Evolutionary conservation across 2,888 invertebrate genomes (phyloP), one percentile per base, ranked within the genome.

Genomic region (Mesorhabditis sp.): DNA sequence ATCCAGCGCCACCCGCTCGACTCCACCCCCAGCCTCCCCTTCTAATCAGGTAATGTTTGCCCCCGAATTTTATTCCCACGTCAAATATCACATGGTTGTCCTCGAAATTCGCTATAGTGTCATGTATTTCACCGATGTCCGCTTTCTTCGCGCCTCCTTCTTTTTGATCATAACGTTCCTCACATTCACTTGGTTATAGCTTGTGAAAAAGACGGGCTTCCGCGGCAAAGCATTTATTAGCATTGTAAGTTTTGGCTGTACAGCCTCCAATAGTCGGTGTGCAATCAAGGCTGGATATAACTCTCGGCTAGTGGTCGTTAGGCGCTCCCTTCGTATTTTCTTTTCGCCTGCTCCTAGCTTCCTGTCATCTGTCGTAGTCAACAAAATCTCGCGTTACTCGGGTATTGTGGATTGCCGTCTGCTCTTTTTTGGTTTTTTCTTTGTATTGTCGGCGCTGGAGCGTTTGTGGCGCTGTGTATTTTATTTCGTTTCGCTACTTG

Each of bases 161-260:
- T 13, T n/a, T 10, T n/a, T 50, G 58, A n/a, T 10, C 7, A 13
- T 50, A 10, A 50, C n/a, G 58, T 50, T 28, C 28, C 28, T 28
- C 58, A 13, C 58, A 50, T 50, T 50, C 58, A 13, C n/a, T 50
- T 50, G 10, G 58, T 61, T 71, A 65, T 68, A 74, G 75, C 68
- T 69, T 41, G 68, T 74, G 28, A 75, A 75, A 75, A 75, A 70
- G 63, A 71, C 70, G 68, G 75, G 75, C 42, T 75, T 75, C 66
- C 75, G 73, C 62, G 75, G 75, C 50, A 73, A 74, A 68, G 74
- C 75, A 68, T 75, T 70, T 67, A 45, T 74, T 43, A 74, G 74
- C 68, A 67, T 75, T 45, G 75, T 75, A 70, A 74, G 73, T 75
- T 72, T 71, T 45, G 61, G 69, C 69, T 61, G 65, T 62, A 62